Evolutionary conservation across 2,888 invertebrate genomes (phyloP).

Genomic region (Eupithecia tripunctaria): DNA sequence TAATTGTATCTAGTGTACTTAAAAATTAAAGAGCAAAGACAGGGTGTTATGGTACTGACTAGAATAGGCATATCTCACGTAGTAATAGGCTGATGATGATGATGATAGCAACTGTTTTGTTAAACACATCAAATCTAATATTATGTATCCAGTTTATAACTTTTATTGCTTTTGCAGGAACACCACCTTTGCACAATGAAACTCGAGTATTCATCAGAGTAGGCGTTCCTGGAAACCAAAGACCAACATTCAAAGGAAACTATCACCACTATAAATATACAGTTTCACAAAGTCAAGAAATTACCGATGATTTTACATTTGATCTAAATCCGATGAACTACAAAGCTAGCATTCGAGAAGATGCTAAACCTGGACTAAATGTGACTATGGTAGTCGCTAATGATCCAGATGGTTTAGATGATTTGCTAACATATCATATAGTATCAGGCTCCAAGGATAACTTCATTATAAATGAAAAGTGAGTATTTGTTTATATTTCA

Average conservation of each 20-base stretch:
- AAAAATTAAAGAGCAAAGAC: too few species aligned
- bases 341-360: conserved; percentile 88
- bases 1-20: too few species aligned
- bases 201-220: conserved; percentile 88
- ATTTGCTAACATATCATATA: conserved; percentile 87
- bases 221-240: conserved; percentile 91
- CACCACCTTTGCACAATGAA: conserved; percentile 87
- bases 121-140: background rate
- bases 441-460: conserved; percentile 90
- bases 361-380: conserved; percentile 87
- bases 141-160: background rate
- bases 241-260: conserved; percentile 91
- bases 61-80: too few species aligned
- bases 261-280: conserved; percentile 85
- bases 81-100: too few species aligned
- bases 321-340: conserved; percentile 88
- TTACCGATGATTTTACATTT: conserved; percentile 74
- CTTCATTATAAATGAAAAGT: conserved; percentile 90
- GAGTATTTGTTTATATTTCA: conserved; percentile 50
- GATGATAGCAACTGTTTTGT: background rate
- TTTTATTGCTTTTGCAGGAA: conserved; percentile 66
- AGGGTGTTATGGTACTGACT: background rate
- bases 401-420: conserved; percentile 91
- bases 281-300: conserved; percentile 61
- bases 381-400: conserved; percentile 89